Percentiles rank a stretch among this genome's conserved stretches.
Conservation (phyloP, 2,113 vertebrate genomes). For the Porphyrio hochstetteri region DNA sequence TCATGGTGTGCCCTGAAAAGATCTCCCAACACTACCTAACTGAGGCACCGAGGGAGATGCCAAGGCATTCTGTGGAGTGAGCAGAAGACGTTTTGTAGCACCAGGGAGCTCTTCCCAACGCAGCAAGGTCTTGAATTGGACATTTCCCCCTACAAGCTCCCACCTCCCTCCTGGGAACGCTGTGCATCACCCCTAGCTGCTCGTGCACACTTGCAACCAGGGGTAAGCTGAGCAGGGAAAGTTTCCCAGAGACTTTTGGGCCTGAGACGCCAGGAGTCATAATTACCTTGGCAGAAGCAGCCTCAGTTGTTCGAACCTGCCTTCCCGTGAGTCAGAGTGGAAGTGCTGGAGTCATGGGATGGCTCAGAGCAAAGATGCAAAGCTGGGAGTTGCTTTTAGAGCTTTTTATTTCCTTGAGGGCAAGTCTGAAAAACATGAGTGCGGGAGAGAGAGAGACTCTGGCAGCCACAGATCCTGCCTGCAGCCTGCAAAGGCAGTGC, state of each 20-base stretch:
- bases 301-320: slow-evolving; percentile 41
- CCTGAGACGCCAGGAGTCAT: not conserved
- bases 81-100: not conserved
- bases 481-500: not conserved
- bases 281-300: slow-evolving; percentile 22
- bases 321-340: slow-evolving; percentile 43
- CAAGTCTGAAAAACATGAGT: not conserved
- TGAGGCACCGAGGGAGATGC: not conserved
- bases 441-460: not conserved
- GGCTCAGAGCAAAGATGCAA: slow-evolving; percentile 12
- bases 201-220: accelerated
- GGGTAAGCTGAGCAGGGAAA: not conserved
- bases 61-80: not conserved
- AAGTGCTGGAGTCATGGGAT: not conserved
- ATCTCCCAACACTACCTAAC: not conserved
- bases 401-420: not conserved
- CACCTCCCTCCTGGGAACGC: not conserved
- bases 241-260: not conserved
- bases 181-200: not conserved
- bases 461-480: not conserved
- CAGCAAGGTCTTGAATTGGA: not conserved
- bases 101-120: not conserved
- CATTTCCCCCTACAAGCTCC: accelerated
- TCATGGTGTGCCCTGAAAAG: not conserved
- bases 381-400: slow-evolving; percentile 18